phyloP scores from a whole-genome alignment of 2,797 vertebrate species.

The Poeciliopsis presidionis region DNA sequence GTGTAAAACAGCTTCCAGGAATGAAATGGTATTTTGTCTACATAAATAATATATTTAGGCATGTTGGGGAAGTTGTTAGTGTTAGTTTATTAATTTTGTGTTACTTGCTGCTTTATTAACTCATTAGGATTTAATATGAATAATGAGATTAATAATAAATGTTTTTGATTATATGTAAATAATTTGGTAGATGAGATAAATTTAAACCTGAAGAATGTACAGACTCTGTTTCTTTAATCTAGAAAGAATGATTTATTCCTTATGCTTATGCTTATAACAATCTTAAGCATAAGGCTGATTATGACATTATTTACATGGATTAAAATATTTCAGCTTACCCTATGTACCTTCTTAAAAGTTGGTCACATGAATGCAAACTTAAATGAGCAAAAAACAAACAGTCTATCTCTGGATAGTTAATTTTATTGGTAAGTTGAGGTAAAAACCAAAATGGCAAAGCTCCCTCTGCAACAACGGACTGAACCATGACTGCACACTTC shows the following conservation, averaged over 20 bases:
- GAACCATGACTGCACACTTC: conserved; percentile 52
- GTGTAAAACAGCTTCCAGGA: not conserved
- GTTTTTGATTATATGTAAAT: not conserved
- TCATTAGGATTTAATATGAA: not conserved
- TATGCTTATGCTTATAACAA: not conserved
- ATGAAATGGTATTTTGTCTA: not conserved
- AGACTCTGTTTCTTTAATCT: not conserved
- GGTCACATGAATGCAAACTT: conserved; percentile 5
- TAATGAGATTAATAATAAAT: not conserved
- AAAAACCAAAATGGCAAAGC: conserved; percentile 38
- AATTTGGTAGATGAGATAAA: not conserved
- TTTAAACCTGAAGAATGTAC: not conserved
- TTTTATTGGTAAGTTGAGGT: conserved; percentile 22
- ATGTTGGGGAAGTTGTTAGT: not conserved
- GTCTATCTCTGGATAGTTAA: conserved; percentile 14
- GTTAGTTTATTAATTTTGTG: not conserved
- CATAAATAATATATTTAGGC: not conserved
- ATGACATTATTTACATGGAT: not conserved
- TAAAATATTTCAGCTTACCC: not conserved
- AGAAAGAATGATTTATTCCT: not conserved
- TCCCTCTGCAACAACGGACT: conserved; percentile 32
- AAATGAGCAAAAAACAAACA: not conserved
- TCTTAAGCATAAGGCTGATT: not conserved
- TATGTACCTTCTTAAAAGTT: not conserved
- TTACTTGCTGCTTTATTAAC: not conserved